Conservation (phyloP, 2,113 vertebrate genomes). For the Salvelinus alpinus region DNA sequence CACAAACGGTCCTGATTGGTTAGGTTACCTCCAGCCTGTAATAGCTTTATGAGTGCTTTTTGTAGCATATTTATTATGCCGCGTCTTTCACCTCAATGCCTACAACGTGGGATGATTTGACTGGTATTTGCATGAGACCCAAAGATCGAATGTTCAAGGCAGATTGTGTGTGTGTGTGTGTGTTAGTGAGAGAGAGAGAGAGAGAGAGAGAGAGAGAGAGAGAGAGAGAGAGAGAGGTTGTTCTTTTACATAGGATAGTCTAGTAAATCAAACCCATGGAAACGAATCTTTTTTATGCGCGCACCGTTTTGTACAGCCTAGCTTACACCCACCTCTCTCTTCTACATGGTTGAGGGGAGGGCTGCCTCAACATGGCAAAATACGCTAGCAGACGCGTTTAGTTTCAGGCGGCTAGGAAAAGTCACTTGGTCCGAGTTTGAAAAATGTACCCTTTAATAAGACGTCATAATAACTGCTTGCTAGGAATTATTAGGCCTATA, state of each 20-base stretch:
- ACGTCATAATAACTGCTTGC: too few relatives aligned
- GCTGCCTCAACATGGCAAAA: too few relatives aligned
- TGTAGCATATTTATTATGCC: constrained; percentile 34
- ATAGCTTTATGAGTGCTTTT: background rate
- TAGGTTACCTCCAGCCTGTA: background rate
- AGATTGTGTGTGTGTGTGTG: background rate
- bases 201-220: background rate
- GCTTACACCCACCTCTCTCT: too few relatives aligned
- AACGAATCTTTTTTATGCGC: background rate
- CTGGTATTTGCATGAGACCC: constrained; percentile 70
- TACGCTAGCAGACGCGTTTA: too few relatives aligned
- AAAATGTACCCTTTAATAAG: too few relatives aligned
- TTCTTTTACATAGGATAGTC: background rate
- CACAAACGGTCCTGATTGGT: background rate
- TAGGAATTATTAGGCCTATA: too few relatives aligned
- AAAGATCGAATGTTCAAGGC: constrained; percentile 32
- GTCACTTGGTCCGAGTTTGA: too few relatives aligned
- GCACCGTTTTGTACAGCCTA: too few relatives aligned
- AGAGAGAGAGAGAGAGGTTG: background rate
- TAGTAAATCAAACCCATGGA: background rate
- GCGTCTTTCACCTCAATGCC: constrained; percentile 37
- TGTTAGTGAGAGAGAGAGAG: background rate
- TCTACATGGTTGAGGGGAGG: too few relatives aligned
- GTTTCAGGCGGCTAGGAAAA: too few relatives aligned
- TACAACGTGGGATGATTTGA: constrained; percentile 58